These are phyloP conservation scores for Meteorus sp. DNA, from an alignment of 1,140 invertebrate species.

Conservation along the genomic window DNA sequence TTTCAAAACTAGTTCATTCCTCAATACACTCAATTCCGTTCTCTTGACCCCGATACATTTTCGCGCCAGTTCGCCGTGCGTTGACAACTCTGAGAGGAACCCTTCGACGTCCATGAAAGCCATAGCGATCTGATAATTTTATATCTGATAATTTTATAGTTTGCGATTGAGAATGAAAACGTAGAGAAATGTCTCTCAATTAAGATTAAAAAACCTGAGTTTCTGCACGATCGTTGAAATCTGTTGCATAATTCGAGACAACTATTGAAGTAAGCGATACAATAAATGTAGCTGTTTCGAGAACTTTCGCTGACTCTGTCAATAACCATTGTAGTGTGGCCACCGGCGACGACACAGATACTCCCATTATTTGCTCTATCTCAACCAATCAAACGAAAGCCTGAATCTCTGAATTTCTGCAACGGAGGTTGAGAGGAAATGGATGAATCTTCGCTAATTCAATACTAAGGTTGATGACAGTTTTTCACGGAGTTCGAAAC, in stretches of 20 bases:
- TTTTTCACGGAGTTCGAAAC: too few relatives aligned
- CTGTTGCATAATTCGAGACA: not conserved
- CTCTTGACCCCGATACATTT: slow-evolving; percentile 28
- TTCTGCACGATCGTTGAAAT: not conserved
- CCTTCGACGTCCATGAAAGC: slow-evolving; percentile 21
- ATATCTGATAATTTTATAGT: not conserved
- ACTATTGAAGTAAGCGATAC: not conserved
- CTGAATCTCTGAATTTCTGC: too few relatives aligned
- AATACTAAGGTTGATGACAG: too few relatives aligned
- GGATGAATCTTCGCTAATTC: too few relatives aligned
- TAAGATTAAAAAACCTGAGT: slow-evolving; percentile 1
- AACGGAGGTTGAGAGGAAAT: too few relatives aligned
- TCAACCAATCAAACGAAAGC: too few relatives aligned
- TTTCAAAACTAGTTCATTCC: slow-evolving; percentile 34
- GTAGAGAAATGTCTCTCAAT: not conserved
- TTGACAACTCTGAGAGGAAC: slow-evolving; percentile 27
- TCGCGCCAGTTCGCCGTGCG: slow-evolving; percentile 26
- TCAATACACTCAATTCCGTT: slow-evolving; percentile 18
- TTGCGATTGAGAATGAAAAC: not conserved
- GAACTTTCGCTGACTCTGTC: not conserved
- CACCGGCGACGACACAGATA: not conserved
- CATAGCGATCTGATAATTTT: not conserved
- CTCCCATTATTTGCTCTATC: not conserved
- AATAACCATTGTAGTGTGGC: slow-evolving; percentile 1
- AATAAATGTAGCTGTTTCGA: not conserved